phyloP scores from a whole-genome alignment of 2,888 invertebrate species.

The Ophioninae sp. region DNA sequence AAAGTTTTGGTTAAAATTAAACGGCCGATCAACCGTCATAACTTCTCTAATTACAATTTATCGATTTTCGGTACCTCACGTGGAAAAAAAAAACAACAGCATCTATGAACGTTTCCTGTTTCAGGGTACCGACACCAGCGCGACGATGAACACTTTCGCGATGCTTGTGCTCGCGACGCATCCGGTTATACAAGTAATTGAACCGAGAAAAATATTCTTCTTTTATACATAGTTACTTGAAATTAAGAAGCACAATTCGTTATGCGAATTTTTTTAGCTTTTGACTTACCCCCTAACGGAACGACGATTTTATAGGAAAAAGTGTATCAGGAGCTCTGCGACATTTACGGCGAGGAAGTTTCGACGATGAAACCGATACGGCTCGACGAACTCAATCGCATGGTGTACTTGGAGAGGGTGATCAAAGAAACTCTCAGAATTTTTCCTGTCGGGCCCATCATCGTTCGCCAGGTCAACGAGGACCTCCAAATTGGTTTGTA shows the following conservation, averaged over 20 bases:
- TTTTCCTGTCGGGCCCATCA: conserved; percentile 83
- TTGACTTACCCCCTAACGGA: background rate
- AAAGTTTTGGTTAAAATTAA: too few relatives aligned
- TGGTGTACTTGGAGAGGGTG: conserved; percentile 83
- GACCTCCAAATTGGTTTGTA: conserved; percentile 82
- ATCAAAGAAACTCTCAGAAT: conserved; percentile 84
- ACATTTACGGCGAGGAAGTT: conserved; percentile 71
- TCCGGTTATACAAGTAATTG: conserved; percentile 69
- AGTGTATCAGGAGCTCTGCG: conserved; percentile 80
- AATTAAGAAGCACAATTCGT: background rate
- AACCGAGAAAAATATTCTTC: background rate
- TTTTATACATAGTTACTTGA: background rate
- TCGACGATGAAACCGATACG: conserved; percentile 75
- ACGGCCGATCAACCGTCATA: background rate
- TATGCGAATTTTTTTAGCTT: background rate
- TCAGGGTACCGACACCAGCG: conserved; percentile 71
- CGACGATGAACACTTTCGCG: conserved; percentile 65
- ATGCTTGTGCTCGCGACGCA: conserved; percentile 68
- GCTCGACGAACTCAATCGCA: conserved; percentile 82
- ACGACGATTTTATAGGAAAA: conserved; percentile 71
- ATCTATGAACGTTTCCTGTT: background rate
- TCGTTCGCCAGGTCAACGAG: conserved; percentile 81
- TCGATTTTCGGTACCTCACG: too few relatives aligned
- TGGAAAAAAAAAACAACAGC: too few relatives aligned
- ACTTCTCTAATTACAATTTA: background rate